A percentile compares a stretch with the other conserved stretches of the same genome.
Evolutionary conservation across 2,113 vertebrate genomes (phyloP).

Genomic region (Corythoichthys intestinalis): DNA sequence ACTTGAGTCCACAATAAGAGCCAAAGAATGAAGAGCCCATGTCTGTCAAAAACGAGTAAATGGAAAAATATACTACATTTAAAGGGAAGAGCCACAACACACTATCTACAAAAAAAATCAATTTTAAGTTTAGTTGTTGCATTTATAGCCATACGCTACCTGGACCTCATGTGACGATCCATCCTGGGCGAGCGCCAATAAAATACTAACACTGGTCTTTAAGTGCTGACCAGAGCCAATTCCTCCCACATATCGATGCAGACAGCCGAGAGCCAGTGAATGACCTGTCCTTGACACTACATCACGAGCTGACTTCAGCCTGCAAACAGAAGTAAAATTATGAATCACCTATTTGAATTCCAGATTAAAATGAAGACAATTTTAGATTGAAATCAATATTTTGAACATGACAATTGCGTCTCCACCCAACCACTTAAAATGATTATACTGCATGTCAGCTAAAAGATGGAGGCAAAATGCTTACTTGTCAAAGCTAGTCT

Average conservation of each 20-base stretch:
- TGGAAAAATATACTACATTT: background rate
- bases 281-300: conserved; percentile 96
- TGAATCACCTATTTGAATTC: conserved; percentile 5
- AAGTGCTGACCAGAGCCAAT: conserved; percentile 98
- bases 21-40: conserved; percentile 96
- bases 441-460: background rate
- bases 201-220: conserved; percentile 98
- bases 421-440: background rate
- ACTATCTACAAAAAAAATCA: background rate
- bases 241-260: conserved; percentile 96
- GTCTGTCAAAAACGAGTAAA: conserved; percentile 72
- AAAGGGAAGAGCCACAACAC: background rate
- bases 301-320: conserved; percentile 94
- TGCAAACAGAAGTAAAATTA: conserved; percentile 43
- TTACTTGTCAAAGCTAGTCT: conserved; percentile 98
- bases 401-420: background rate
- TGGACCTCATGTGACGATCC: conserved; percentile 96
- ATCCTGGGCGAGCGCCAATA: conserved; percentile 93
- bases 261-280: conserved; percentile 93
- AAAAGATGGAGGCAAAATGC: conserved; percentile 21
- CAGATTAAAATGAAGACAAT: conserved; percentile 5
- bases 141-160: conserved; percentile 65
- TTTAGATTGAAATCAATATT: background rate
- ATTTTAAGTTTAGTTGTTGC: conserved; percentile 9
- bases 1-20: conserved; percentile 96